Evolutionary conservation across 2,797 vertebrate species (phyloP), one percentile per base, ranked within the genome.

Genomic region (Phrynocephalus guinanensis): DNA sequence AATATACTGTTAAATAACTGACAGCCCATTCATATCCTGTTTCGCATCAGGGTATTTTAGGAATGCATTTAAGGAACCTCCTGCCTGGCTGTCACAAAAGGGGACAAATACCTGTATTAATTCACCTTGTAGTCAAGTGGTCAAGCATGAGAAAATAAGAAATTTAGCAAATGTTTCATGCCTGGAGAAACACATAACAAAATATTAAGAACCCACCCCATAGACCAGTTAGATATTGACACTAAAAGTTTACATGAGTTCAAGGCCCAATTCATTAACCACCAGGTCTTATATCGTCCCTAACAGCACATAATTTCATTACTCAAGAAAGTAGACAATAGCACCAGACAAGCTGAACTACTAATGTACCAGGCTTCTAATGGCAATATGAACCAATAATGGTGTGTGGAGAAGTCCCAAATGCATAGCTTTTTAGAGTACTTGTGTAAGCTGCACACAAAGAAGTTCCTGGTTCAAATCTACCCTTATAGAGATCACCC

Each of bases 51-150:
- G 33, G 28, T 24, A 84, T 88, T 88, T 72, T 76, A 66, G 52
- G 67, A 88, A 87, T 71, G 67, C 44, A 87, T 50, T 56, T 48
- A 71, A 75, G 50, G 67, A 28, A 72, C 33, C 52, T 67, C 82
- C 56, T 38, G 48, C 60, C 10, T 38, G 60, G 26, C 24, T 76
- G 75, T 28, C 63, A 33, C 86, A 88, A 56, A 78, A 87, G 75
- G 38, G 66, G 48, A 71, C 71, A 78, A 78, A 44, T 13, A 44
- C 38, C 38, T 44, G 38, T 44, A 77, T 8, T 18, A 72, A 79
- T 68, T 16, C 56, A 83, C 50, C 48, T 83, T 16, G 26, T 56
- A 78, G 50, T 50, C 86, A 79, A 60, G 68, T 28, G 56, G 30
- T 79, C 67, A 84, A 71, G 11, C 66, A 71, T 52, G 66, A 66